phyloP scores from a whole-genome alignment of 2,113 vertebrate genomes.

The Chloropsis hardwickii region DNA sequence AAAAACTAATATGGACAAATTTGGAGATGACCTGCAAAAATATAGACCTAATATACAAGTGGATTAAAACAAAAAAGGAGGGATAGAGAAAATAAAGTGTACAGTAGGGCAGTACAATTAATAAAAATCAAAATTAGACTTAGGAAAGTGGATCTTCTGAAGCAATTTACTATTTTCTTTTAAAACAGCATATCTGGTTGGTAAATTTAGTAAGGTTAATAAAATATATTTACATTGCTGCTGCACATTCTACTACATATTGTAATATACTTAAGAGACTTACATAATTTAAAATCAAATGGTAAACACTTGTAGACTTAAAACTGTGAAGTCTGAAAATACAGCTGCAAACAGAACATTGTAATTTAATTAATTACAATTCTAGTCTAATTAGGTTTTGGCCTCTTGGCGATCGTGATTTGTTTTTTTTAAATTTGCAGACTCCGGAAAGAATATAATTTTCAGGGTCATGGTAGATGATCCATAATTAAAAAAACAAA shows the following conservation, averaged over 20 bases:
- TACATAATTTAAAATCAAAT: background rate
- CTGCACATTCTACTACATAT: background rate
- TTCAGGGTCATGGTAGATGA: background rate
- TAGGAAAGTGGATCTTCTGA: background rate
- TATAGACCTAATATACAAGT: background rate
- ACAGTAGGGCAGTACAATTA: background rate
- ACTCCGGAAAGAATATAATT: background rate
- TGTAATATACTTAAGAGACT: background rate
- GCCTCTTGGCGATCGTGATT: fast-evolving
- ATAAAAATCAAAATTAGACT: background rate
- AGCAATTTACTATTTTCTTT: background rate
- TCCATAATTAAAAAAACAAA: background rate
- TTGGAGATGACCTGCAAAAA: background rate
- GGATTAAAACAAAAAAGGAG: background rate
- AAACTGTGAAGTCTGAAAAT: background rate
- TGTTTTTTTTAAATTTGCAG: background rate
- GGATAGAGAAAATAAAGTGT: background rate
- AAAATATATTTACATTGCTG: background rate
- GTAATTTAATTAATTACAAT: background rate
- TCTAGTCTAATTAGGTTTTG: background rate
- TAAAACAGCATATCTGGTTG: background rate
- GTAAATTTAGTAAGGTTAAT: background rate
- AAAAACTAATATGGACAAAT: background rate
- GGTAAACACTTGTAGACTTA: background rate
- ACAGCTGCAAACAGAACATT: background rate